A percentile compares a stretch with the other conserved stretches of the same genome.
phyloP scores from a whole-genome alignment of 2,888 invertebrate genomes.

The Drosophila nigricruria region DNA sequence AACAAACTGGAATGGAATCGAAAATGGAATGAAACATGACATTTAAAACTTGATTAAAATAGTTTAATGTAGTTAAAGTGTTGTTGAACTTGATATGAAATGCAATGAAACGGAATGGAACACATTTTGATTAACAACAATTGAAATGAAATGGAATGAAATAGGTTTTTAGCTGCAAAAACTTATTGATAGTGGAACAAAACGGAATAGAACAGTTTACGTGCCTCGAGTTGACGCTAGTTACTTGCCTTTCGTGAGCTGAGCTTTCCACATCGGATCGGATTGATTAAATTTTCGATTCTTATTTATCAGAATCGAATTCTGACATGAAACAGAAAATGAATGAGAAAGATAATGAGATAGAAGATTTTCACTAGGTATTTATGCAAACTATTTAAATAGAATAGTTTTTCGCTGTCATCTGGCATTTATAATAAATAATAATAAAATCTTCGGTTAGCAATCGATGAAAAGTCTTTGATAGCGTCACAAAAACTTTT shows the following conservation, averaged over 20 bases:
- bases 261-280: too few relatives aligned
- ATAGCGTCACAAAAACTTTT: not conserved
- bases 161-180: not conserved
- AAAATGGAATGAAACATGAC: not conserved
- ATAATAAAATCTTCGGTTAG: not conserved
- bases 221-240: too few relatives aligned
- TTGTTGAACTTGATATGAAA: not conserved
- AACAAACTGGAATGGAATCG: not conserved
- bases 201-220: not conserved
- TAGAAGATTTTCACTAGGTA: not conserved
- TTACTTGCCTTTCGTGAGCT: too few relatives aligned
- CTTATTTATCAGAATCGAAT: not conserved
- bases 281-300: not conserved
- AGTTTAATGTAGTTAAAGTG: too few relatives aligned
- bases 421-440: not conserved
- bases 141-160: not conserved
- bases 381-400: constrained; percentile 4
- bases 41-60: too few relatives aligned
- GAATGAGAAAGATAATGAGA: not conserved
- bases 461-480: constrained; percentile 16
- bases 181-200: not conserved
- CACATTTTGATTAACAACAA: not conserved
- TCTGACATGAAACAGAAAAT: not conserved
- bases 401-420: constrained; percentile 1
- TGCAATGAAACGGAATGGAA: not conserved